Base-by-base conservation (phyloP, 2,888 invertebrate genomes). In the Dusona sp. region DNA sequence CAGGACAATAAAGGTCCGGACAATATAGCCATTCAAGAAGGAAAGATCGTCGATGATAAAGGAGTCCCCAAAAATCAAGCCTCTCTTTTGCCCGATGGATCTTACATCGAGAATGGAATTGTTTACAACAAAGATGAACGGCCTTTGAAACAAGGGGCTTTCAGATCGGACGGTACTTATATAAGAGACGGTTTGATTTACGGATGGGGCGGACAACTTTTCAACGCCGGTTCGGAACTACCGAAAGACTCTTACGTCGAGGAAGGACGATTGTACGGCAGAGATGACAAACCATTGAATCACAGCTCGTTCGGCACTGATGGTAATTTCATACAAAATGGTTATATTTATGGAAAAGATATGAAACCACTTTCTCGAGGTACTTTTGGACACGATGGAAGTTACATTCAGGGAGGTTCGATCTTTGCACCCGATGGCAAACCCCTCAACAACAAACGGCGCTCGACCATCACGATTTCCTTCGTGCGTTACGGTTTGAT, bases 1-100 rank as follows among this genome's bases (percentile, higher is more conserved):
- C 93, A 93, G 79, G 93, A 94, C 57, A 91, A 92, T 45, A 92
- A 92, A 82, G 93, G 94, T 2, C 93, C 93, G 0, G 93, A 93
- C 57, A 91, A 89, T 70, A 74, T 92, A 7, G 92, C 93, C 4
- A 81, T 93, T 2, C 91, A 92, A 42, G 92, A 93, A 3, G 94
- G 94, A 7, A 93, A 91, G 79, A 91, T 94, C 25, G 91, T 93
- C 0, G 93, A 93, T 65, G 90, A 88, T 0, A 90, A 91, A 7
- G 92, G 92, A 11, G 87, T 88, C 8, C 92, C 92, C 0, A 92
- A 90, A 72, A 93, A 93, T 84, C 90, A 92, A 57, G 90, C 91
- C 0, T 93, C 93, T 0, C 79, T 94, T 0, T 74, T 94, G 13
- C 93, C 94, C 0, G 91, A 94, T 8, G 93, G 93, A 13, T 94